Conservation (phyloP, 2,113 vertebrate species). For the Carettochelys insculpta region DNA sequence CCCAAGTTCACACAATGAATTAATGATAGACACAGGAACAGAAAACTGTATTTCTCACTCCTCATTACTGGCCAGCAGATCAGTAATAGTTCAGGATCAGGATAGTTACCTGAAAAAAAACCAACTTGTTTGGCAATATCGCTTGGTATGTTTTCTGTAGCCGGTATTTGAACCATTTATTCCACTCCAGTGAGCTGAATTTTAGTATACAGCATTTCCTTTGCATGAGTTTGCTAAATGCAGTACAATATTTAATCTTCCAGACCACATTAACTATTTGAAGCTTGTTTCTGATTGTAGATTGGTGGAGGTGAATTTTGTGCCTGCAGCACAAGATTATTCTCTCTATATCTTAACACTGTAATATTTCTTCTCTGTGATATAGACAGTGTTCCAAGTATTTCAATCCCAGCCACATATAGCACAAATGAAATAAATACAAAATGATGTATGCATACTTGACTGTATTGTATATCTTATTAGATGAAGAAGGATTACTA, state of each 20-base stretch:
- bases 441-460: slow-evolving; percentile 44
- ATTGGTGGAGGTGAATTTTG: background rate
- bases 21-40: background rate
- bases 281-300: slow-evolving; percentile 11
- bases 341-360: slow-evolving; percentile 19
- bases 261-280: background rate
- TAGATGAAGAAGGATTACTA: slow-evolving; percentile 47
- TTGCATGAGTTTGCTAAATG: background rate
- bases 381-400: slow-evolving; percentile 25
- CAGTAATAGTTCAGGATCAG: background rate
- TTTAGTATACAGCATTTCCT: background rate
- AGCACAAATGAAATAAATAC: slow-evolving; percentile 38
- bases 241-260: background rate
- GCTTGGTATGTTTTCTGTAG: background rate
- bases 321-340: background rate
- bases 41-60: background rate
- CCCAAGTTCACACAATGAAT: background rate
- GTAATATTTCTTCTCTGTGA: slow-evolving; percentile 35
- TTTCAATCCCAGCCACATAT: background rate
- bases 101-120: background rate
- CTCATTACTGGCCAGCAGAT: background rate
- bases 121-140: background rate
- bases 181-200: background rate
- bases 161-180: background rate
- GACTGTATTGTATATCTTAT: slow-evolving; percentile 8